Conservation (phyloP, 2,113 vertebrate species). For the Ictalurus furcatus region DNA sequence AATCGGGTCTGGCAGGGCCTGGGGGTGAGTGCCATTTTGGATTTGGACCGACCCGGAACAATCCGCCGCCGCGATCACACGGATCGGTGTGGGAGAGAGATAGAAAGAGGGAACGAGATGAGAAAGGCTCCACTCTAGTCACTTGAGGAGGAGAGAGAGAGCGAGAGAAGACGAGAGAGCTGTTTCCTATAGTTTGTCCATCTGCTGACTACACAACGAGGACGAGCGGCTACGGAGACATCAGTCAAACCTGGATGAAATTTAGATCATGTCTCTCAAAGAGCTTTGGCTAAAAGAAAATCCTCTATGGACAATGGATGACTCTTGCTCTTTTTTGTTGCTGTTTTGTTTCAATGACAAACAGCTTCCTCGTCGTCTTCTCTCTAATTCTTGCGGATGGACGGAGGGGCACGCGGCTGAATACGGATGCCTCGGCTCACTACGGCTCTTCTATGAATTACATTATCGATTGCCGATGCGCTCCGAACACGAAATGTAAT, state of each 20-base stretch:
- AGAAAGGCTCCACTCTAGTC: neutral
- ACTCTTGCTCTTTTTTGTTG: slow-evolving; percentile 43
- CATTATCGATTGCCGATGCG: slow-evolving; percentile 85
- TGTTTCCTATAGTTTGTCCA: neutral
- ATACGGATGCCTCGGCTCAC: slow-evolving; percentile 66
- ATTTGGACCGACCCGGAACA: slow-evolving; percentile 49
- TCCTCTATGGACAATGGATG: slow-evolving; percentile 62
- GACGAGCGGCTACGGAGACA: slow-evolving; percentile 46
- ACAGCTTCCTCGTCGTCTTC: slow-evolving; percentile 45
- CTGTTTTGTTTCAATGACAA: slow-evolving; percentile 63
- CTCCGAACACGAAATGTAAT: slow-evolving; percentile 87
- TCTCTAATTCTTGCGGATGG: slow-evolving; percentile 67
- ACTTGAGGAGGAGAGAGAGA: neutral
- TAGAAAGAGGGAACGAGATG: neutral
- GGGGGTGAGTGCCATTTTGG: slow-evolving; percentile 51
- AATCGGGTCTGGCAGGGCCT: slow-evolving; percentile 54
- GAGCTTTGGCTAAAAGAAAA: slow-evolving; percentile 55
- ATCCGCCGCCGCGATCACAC: slow-evolving; percentile 4
- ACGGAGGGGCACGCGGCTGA: slow-evolving; percentile 65
- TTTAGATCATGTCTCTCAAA: slow-evolving; percentile 44
- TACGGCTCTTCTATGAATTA: slow-evolving; percentile 81
- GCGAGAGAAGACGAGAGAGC: neutral
- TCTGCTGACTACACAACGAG: slow-evolving; percentile 39
- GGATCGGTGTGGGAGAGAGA: neutral
- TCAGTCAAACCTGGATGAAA: slow-evolving; percentile 55